Conservation (phyloP, 2,888 invertebrate species). For the Diploptera punctata region DNA sequence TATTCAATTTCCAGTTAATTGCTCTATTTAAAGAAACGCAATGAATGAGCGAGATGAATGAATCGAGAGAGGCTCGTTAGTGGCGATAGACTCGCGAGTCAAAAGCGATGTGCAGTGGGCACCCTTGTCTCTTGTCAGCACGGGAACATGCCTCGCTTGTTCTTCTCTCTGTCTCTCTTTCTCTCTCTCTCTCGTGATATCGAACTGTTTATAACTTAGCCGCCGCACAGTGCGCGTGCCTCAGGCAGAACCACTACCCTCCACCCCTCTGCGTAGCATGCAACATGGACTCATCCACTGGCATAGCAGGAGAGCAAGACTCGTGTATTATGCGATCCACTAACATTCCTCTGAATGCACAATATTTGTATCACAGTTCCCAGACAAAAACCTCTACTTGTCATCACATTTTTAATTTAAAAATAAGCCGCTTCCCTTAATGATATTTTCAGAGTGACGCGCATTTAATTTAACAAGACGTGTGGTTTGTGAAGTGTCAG, state of each 20-base stretch:
- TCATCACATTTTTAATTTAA: background rate
- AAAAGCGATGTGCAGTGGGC: background rate
- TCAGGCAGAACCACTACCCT: background rate
- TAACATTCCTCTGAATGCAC: background rate
- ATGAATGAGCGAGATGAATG: too few species aligned
- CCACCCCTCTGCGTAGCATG: background rate
- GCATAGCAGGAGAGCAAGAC: background rate
- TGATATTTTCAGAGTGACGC: background rate
- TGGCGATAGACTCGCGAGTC: conserved; percentile 1
- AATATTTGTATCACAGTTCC: background rate
- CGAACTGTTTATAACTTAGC: conserved; percentile 23
- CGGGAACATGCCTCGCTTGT: too few species aligned
- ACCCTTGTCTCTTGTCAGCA: background rate
- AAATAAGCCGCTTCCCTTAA: background rate
- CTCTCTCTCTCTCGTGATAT: conserved; percentile 13
- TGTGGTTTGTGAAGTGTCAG: background rate
- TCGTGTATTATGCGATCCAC: background rate
- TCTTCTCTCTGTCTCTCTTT: background rate
- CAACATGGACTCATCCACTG: background rate
- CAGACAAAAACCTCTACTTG: background rate
- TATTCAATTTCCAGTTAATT: too few species aligned
- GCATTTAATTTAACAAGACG: background rate
- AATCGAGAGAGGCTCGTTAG: too few species aligned
- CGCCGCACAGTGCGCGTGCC: conserved; percentile 12
- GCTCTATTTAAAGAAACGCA: too few species aligned